A percentile compares a stretch with the other conserved stretches of the same genome.
Evolutionary conservation across 1,140 invertebrate species (phyloP).

Genomic region (Orius laevigatus): DNA sequence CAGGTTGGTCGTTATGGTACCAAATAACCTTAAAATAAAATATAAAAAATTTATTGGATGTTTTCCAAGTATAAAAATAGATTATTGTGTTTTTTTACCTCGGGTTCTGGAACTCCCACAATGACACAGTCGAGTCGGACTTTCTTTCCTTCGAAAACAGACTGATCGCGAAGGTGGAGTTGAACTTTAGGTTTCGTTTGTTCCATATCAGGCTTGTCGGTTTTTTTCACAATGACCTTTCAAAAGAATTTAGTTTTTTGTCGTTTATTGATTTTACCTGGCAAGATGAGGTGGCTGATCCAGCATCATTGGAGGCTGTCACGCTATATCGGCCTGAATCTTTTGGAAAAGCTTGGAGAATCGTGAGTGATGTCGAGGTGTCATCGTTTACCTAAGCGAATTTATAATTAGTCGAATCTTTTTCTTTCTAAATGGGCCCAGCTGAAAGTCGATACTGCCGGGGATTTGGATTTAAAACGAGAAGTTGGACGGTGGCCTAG

Average conservation of each 20-base stretch:
- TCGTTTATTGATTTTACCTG: slow-evolving; percentile 1
- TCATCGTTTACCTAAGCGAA: slow-evolving; percentile 27
- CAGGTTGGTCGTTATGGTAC: slow-evolving; percentile 67
- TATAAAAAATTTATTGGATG: background rate
- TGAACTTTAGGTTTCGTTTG: slow-evolving; percentile 55
- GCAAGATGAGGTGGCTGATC: slow-evolving; percentile 30
- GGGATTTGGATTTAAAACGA: slow-evolving; percentile 1
- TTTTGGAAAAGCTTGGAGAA: slow-evolving; percentile 50
- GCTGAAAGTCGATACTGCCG: slow-evolving; percentile 11
- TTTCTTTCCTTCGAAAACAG: slow-evolving; percentile 49
- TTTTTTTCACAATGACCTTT: slow-evolving; percentile 49
- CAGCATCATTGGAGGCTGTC: slow-evolving; percentile 43
- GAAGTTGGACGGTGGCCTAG: slow-evolving; percentile 7
- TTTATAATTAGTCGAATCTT: background rate
- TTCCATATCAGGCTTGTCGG: slow-evolving; percentile 51
- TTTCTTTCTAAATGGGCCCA: slow-evolving; percentile 7
- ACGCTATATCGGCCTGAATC: slow-evolving; percentile 51
- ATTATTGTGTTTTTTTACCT: slow-evolving; percentile 31
- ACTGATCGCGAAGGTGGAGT: slow-evolving; percentile 47
- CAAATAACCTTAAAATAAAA: slow-evolving; percentile 47
- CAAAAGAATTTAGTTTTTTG: background rate
- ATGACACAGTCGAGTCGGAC: slow-evolving; percentile 65
- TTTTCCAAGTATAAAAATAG: slow-evolving; percentile 22
- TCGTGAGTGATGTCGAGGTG: slow-evolving; percentile 41
- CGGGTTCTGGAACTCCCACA: slow-evolving; percentile 67